Evolutionary conservation across 2,888 invertebrate genomes (phyloP), one percentile per base, ranked within the genome.

Genomic region (Clanis bilineata): DNA sequence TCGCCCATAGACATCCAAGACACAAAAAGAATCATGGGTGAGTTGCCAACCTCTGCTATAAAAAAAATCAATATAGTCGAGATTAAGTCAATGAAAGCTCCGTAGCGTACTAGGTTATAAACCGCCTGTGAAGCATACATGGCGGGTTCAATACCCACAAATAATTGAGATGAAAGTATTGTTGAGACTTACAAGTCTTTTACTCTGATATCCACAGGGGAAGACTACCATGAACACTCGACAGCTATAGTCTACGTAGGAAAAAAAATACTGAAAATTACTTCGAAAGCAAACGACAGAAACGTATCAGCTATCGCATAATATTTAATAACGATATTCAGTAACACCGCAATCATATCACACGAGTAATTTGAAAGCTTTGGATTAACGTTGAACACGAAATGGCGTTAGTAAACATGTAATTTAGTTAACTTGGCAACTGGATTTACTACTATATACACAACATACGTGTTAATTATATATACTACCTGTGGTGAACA

Each of bases 371-470:
- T 38, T 23, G 23, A 22, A 23, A 38, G 38, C 39, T 56, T 9
- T 56, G 55, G 55, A 56, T 56, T 39, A 56, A 36, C 10, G 15
- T 23, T 45, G 12, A 44, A 45, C 55, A n/a, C 55, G 22, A 32
- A 22, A 36, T n/a, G n/a, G 39, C 32, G 55, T 22, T 23, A n/a
- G 38, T 39, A 56, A 56, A 56, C 22, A 39, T 23, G 55, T 36
- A 23, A 23, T 56, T 23, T 15, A 56, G 55, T 56, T 38, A 56
- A 21, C 12, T 25, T 38, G 36, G 15, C 21, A 4, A 21, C 21
- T 36, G 32, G 55, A n/a, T 55, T 36, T 38, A 18, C 4, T 21
- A 6, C 6, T 18, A 5, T 15, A 18, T 32, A 32, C 18, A 43
- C 18, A 9, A 43, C n/a, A n/a, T n/a, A n/a, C 5, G 22, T n/a